A percentile compares a stretch with the other conserved stretches of the same genome.
phyloP scores from a whole-genome alignment of 2,797 vertebrate species.

The Capromys pilorides region DNA sequence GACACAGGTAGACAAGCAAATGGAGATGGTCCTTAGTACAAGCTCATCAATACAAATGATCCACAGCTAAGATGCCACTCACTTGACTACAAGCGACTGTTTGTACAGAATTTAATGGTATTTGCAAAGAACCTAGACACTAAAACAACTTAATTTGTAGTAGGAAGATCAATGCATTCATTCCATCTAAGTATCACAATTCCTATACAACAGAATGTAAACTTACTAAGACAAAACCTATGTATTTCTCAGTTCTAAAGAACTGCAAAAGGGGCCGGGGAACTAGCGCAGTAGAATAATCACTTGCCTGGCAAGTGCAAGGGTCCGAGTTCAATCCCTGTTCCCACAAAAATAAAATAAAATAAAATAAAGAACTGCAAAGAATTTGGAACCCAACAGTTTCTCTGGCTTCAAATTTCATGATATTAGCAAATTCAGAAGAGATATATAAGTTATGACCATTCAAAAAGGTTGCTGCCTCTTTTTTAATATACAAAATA shows the following conservation, averaged over 20 bases:
- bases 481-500: constrained; percentile 49
- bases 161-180: constrained; percentile 50
- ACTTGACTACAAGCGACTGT: constrained; percentile 39
- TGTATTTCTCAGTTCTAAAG: constrained; percentile 44
- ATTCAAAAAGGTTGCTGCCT: constrained; percentile 38
- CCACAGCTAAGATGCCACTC: constrained; percentile 43
- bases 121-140: constrained; percentile 52
- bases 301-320: too few relatives aligned
- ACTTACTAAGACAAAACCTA: constrained; percentile 39
- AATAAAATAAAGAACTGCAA: constrained; percentile 53
- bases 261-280: too few relatives aligned
- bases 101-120: constrained; percentile 58
- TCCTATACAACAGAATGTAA: constrained; percentile 54
- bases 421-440: constrained; percentile 61
- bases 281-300: too few relatives aligned
- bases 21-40: constrained; percentile 47
- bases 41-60: constrained; percentile 60
- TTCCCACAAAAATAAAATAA: too few relatives aligned
- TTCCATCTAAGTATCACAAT: constrained; percentile 48
- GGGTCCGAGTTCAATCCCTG: too few relatives aligned
- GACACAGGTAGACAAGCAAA: constrained; percentile 63
- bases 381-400: constrained; percentile 52
- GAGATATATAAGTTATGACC: constrained; percentile 24
- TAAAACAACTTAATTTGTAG: constrained; percentile 60
- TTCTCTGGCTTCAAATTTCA: constrained; percentile 57